Base-by-base conservation (phyloP, 2,113 vertebrate genomes). In the Eleginops maclovinus region DNA sequence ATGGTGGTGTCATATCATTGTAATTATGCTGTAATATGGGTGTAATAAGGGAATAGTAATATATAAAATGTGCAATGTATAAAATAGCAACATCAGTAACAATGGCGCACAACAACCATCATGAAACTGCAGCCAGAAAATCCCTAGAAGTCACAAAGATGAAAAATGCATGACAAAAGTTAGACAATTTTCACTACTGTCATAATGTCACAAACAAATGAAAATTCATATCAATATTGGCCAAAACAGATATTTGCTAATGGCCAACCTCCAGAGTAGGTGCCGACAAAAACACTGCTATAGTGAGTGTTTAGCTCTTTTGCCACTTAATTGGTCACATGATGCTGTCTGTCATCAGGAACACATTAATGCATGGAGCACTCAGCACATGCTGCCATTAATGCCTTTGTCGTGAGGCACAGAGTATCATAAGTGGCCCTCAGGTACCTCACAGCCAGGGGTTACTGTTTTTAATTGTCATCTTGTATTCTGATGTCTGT, bases 401-500 rank as follows among this genome's bases (percentile, higher is more conserved):
- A 75, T 19, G 64, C 51, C 47, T 60, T 47, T 60, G 13, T 75
- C 41, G 40, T 65, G 75, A 75, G 56, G 71, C 65, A 53, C 28
- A 50, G 6, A 36, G 66, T 53, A 49, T 83, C 63, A 73, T 21
- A 44, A 14, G 65, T 74, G 71, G 15, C 56, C 54, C 73, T 69
- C 17, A 28, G 50, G 24, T 56, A 4, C 21, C 40, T 61, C 71
- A 17, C 66, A 43, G 76, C 31, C 9, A 24, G 60, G 24, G 28
- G 63, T 76, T 43, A 46, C 1, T 62, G 43, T 66, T 63, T 78
- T 79, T 64, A 67, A 82, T 75, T 66, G 36, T 66, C 43, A 40
- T 2, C 65, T 67, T n/a, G 63, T 56, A 47, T 67, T 77, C 49
- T 83, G 49, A 78, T 80, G 24, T 66, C 46, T 72, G 67, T 75